phyloP scores from a whole-genome alignment of 2,797 vertebrate genomes.

The Hafferia zeledoni region DNA sequence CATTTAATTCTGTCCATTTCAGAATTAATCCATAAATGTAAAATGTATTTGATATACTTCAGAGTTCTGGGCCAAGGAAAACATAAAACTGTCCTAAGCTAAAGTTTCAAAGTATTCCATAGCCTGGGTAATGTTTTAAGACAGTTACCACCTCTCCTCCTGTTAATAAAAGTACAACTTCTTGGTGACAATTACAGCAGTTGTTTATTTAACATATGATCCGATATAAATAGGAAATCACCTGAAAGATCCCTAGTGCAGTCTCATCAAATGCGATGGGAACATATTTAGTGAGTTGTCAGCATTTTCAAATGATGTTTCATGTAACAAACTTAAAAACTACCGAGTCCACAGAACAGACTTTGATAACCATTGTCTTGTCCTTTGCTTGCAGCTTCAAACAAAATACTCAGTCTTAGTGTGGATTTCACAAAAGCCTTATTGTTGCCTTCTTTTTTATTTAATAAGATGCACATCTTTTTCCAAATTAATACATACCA shows the following conservation, averaged over 20 bases:
- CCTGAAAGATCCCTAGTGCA: slow-evolving; percentile 3
- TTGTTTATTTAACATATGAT: slow-evolving; percentile 5
- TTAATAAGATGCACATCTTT: background rate
- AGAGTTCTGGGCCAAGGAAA: background rate
- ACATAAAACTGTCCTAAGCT: background rate
- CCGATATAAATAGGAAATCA: slow-evolving; percentile 34
- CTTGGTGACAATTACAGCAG: background rate
- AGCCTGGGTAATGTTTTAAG: background rate
- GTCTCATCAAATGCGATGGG: background rate
- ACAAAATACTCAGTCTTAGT: background rate
- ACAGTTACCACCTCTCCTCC: background rate
- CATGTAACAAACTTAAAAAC: background rate
- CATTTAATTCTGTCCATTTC: background rate
- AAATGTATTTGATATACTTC: background rate
- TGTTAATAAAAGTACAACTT: background rate
- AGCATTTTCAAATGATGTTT: slow-evolving; percentile 32
- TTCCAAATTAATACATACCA: background rate
- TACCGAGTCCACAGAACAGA: background rate
- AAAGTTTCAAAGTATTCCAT: background rate
- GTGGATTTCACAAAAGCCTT: background rate
- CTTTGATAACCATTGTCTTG: background rate
- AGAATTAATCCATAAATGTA: background rate
- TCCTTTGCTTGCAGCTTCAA: background rate
- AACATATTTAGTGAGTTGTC: slow-evolving; percentile 41
- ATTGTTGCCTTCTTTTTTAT: background rate